Percentiles rank a stretch among this genome's conserved stretches.
These are phyloP conservation scores for Sisyra nigra DNA, from an alignment of 2,888 invertebrate species.

Conservation along the genomic window DNA sequence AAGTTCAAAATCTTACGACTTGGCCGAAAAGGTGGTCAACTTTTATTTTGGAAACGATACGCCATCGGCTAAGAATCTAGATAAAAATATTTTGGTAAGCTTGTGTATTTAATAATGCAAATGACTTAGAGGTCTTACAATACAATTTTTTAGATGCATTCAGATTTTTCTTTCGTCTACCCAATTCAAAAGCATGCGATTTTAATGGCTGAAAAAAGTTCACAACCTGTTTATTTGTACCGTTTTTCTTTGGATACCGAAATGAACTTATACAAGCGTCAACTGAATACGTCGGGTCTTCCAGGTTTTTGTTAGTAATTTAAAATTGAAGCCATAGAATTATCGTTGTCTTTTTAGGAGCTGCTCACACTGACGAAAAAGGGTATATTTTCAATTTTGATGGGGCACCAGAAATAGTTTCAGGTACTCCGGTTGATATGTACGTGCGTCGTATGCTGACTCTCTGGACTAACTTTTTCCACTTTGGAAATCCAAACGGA, in stretches of 20 bases:
- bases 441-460: not conserved
- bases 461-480: slow-evolving; percentile 7
- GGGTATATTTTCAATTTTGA: slow-evolving; percentile 6
- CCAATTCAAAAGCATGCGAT: not conserved
- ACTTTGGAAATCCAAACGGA: slow-evolving; percentile 6
- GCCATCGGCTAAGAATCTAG: not conserved
- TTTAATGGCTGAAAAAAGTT: not conserved
- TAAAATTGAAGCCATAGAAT: too few relatives aligned
- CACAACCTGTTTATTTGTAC: slow-evolving; percentile 4
- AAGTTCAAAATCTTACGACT: not conserved
- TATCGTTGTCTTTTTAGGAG: slow-evolving; percentile 1
- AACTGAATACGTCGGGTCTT: not conserved
- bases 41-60: slow-evolving; percentile 6
- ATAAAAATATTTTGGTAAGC: slow-evolving; percentile 1
- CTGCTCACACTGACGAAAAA: slow-evolving; percentile 7
- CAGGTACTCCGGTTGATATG: not conserved
- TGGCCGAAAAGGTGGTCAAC: not conserved
- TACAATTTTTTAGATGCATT: not conserved
- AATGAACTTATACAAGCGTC: slow-evolving; percentile 1
- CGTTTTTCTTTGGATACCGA: not conserved
- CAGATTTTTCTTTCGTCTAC: not conserved
- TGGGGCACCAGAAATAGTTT: not conserved
- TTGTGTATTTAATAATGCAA: not conserved
- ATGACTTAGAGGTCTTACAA: too few relatives aligned
- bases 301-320: not conserved